A percentile compares a stretch with the other conserved stretches of the same genome.
Evolutionary conservation across 2,888 invertebrate genomes (phyloP).

Genomic region (Trachelus iudaicus): DNA sequence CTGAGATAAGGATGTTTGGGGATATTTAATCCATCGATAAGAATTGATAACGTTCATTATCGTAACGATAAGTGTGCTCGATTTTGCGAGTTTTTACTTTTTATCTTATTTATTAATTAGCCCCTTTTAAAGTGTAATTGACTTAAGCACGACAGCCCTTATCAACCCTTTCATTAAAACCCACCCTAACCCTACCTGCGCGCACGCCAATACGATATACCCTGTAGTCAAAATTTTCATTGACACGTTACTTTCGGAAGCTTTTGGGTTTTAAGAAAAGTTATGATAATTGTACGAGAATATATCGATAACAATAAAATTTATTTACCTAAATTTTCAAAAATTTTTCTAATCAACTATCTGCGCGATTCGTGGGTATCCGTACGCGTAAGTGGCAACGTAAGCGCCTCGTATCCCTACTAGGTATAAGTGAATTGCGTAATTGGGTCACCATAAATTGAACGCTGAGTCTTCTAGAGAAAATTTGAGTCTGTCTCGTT

Average conservation of each 20-base stretch:
- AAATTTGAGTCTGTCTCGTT: neutral
- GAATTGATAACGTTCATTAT: neutral
- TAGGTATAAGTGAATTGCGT: slow-evolving; percentile 45
- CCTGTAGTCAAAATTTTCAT: neutral
- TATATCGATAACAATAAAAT: neutral
- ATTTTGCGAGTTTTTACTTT: neutral
- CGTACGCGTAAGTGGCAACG: slow-evolving; percentile 16
- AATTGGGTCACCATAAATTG: slow-evolving; percentile 62
- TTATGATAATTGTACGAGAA: too few relatives aligned
- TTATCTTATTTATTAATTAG: neutral
- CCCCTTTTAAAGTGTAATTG: neutral
- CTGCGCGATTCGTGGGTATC: neutral
- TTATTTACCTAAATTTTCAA: neutral
- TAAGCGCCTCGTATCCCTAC: slow-evolving; percentile 14
- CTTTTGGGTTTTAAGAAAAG: too few relatives aligned
- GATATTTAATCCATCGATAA: neutral
- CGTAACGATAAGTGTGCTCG: neutral
- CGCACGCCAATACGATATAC: neutral
- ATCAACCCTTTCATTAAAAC: neutral
- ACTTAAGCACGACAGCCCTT: neutral
- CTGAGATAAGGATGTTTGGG: too few relatives aligned
- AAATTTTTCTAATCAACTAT: neutral
- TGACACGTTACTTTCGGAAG: neutral
- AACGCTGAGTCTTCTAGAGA: slow-evolving; percentile 27
- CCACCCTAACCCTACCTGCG: neutral